phyloP scores from a whole-genome alignment of 2,797 vertebrate genomes.

The Cyprinodon diabolis region DNA sequence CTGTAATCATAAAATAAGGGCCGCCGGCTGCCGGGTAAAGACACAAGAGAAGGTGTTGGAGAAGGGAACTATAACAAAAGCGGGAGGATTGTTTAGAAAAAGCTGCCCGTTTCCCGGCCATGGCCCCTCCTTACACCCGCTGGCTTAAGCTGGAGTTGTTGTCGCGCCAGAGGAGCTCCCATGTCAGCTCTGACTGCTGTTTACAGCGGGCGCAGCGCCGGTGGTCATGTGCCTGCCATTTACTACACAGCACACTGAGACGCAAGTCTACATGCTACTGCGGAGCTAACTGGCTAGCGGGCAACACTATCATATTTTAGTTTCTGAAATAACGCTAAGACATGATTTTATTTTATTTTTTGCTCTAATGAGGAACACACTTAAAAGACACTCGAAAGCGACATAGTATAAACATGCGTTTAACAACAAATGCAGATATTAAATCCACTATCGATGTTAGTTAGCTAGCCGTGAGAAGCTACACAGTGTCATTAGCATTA shows the following conservation, averaged over 20 bases:
- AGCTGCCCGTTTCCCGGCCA: not conserved
- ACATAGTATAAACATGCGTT: not conserved
- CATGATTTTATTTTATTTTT: not conserved
- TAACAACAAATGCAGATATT: accelerated
- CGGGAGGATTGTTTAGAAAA: conserved; percentile 7
- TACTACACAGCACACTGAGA: conserved; percentile 30
- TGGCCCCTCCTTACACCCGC: not conserved
- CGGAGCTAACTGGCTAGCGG: conserved; percentile 50
- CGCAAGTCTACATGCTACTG: conserved; percentile 32
- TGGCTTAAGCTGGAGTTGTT: not conserved
- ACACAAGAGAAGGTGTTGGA: conserved; percentile 25
- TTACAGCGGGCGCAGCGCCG: conserved; percentile 43
- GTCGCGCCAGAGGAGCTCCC: conserved; percentile 10
- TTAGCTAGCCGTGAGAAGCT: conserved; percentile 42
- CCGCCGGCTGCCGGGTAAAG: conserved; percentile 11
- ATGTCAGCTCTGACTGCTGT: conserved; percentile 26
- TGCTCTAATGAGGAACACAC: not conserved
- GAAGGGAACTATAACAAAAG: conserved; percentile 10
- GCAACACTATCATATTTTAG: not conserved
- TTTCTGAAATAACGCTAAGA: not conserved
- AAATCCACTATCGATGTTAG: not conserved
- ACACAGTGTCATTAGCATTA: conserved; percentile 53
- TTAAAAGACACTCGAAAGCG: accelerated
- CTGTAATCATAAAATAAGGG: not conserved
- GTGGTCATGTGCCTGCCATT: conserved; percentile 59